Base-by-base conservation (phyloP, 2,113 vertebrate genomes). In the Promerops cafer region DNA sequence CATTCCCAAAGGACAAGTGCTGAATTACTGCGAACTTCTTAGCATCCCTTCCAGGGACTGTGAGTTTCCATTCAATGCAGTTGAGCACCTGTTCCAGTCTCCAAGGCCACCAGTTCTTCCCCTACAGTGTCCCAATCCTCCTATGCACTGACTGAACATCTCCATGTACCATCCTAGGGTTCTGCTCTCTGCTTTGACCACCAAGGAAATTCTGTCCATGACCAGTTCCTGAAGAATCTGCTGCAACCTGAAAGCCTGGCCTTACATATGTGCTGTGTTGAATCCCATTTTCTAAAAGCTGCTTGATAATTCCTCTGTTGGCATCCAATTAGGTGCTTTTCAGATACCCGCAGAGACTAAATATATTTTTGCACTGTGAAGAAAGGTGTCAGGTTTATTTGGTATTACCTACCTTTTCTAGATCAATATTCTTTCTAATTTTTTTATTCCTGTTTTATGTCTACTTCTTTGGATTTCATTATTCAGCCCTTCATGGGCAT, bases 241-340 rank as follows among this genome's bases (percentile, higher is more conserved):
- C 33, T 68, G 49, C 2, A 1, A 3, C 47, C 20, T 27, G 63
- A 39, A 57, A 83, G n/a, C 30, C 66, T 10, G 4, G 2, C 23
- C 21, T 85, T 68, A 39, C 0, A 0, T 16, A 16, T 12, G 16
- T 70, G 59, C 28, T 3, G 0, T 44, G 37, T 30, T 76, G 30
- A 9, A 76, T 30, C 5, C 19, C 14, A 8, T 61, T 87, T 57
- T 80, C 54, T 70, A 14, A n/a, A 83, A 57, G 4, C 7, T 69
- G 8, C 13, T 50, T 74, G 23, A 21, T 74, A 45, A 59, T 63
- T 92, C 89, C 17, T 83, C 31, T 35, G 33, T 45, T 12, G 14
- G 8, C 30, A 35, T 35, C 24, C 19, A 13, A 2, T 28, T 13
- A 45, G 30, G 39, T 61, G 6, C 10, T 76, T 68, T 83, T 75